Base-by-base conservation (phyloP, 2,888 invertebrate species). In the Heliconius aoede region DNA sequence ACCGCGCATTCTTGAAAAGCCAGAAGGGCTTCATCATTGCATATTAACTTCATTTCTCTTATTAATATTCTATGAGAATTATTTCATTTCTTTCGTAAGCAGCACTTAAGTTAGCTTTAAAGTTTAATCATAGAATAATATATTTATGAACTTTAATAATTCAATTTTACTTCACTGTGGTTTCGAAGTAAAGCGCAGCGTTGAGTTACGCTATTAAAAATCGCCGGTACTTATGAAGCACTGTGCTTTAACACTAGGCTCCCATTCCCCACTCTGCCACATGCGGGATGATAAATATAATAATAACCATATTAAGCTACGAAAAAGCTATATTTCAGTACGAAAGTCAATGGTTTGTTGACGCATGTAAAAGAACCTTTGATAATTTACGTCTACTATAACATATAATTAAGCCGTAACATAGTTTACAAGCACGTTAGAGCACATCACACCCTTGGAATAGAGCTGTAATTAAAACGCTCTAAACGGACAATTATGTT, bases 391-490 rank as follows among this genome's bases (percentile, higher is more conserved):
- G 73, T 77, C 40, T 26, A 69, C 65, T 68, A 78, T 81, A 78
- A 78, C 77, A 81, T 76, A 80, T 84, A 82, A 83, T 81, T 81
- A 79, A 80, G 80, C 81, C 85, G 87, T 88, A 86, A 87, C 86
- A 89, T 92, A 92, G 90, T 91, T 92, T 91, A 91, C 90, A 88
- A 88, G 89, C 89, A 86, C 87, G 86, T 89, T 86, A 88, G 87
- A 85, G 86, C 86, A 84, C 90, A 90, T 92, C 90, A 89, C 88
- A 91, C 91, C 92, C 92, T 90, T 87, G 84, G 84, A 91, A 92
- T 90, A 89, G 90, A 87, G 87, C 86, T 85, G 90, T 93, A 93
- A 93, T 94, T 94, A 93, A 93, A 93, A 88, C 92, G 87, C 90
- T 89, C 89, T 92, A 90, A 92, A 92, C 87, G 89, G 89, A 90